These are phyloP conservation scores for Dastarcus helophoroides DNA, from an alignment of 2,888 invertebrate species.

Conservation along the genomic window DNA sequence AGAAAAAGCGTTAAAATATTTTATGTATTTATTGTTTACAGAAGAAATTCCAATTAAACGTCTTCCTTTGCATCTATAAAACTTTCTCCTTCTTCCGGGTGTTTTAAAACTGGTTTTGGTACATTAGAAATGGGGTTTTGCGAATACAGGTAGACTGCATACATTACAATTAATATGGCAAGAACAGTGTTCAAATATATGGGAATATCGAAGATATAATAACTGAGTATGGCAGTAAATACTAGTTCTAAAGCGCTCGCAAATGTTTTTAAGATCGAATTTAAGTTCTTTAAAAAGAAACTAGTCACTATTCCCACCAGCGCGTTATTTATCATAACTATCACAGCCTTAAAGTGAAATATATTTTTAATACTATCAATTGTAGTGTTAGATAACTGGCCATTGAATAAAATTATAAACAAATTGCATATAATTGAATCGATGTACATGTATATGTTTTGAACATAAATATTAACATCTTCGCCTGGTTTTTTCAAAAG, in stretches of 20 bases:
- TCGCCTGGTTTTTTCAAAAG: slow-evolving; percentile 76
- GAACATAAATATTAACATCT: slow-evolving; percentile 79
- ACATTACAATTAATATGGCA: slow-evolving; percentile 71
- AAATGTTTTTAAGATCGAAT: slow-evolving; percentile 91
- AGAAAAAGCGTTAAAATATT: not conserved
- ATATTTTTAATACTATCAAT: slow-evolving; percentile 44
- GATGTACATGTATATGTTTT: slow-evolving; percentile 91
- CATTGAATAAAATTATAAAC: slow-evolving; percentile 55
- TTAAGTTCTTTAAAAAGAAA: slow-evolving; percentile 83
- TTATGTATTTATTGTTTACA: not conserved
- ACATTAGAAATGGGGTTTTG: slow-evolving; percentile 72
- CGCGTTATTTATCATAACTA: slow-evolving; percentile 81
- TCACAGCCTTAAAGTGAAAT: slow-evolving; percentile 56
- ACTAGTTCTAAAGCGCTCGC: slow-evolving; percentile 87
- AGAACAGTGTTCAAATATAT: slow-evolving; percentile 71
- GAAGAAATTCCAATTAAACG: not conserved
- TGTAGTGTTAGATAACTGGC: slow-evolving; percentile 48
- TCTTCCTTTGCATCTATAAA: not conserved
- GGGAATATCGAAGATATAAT: slow-evolving; percentile 73
- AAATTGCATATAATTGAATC: slow-evolving; percentile 89
- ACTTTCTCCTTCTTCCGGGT: not conserved
- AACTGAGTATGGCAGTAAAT: slow-evolving; percentile 81
- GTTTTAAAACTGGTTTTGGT: slow-evolving; percentile 16
- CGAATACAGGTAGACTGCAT: slow-evolving; percentile 77
- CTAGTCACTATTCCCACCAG: slow-evolving; percentile 88